Evolutionary conservation across 30 jellyfish, hydroid and myxozoan genomes (phyloP).

Genomic region (Cassiopea xamachana): DNA sequence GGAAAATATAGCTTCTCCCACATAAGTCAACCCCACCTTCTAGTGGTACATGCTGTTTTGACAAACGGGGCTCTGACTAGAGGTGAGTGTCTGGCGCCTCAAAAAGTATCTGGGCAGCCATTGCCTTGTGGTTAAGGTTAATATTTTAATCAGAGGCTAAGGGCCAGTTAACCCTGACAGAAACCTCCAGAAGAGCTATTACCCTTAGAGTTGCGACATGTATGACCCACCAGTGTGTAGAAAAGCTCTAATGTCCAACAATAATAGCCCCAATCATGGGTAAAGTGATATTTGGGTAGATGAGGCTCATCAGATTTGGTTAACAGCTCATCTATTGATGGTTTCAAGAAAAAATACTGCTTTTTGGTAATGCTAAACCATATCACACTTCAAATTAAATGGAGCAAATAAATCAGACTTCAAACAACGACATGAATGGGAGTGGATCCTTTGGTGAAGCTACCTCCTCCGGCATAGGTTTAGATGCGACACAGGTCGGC

Average conservation of each 20-base stretch:
- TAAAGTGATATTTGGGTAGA: not conserved
- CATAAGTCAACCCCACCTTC: slow-evolving; percentile 1
- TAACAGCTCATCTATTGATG: not conserved
- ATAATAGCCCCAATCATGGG: not conserved
- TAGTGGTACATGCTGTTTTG: not conserved
- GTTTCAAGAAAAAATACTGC: not conserved
- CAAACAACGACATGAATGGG: not conserved
- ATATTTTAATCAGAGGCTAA: not conserved
- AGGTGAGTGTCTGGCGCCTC: not conserved
- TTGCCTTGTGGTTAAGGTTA: not conserved
- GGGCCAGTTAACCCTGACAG: not conserved
- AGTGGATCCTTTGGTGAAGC: slow-evolving; percentile 5
- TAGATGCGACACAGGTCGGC: slow-evolving; percentile 24
- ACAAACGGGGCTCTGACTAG: not conserved
- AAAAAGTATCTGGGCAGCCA: not conserved
- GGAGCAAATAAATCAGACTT: not conserved
- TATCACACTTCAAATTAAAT: not conserved
- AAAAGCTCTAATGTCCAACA: not conserved
- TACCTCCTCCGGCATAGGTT: slow-evolving; percentile 12
- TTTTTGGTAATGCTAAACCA: not conserved
- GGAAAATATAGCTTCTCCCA: slow-evolving; percentile 30
- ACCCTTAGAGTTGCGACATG: not conserved
- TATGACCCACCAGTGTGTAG: not conserved
- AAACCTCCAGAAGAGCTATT: not conserved
- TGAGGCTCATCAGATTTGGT: not conserved